phyloP scores from a whole-genome alignment of 2,797 vertebrate species.

The Anniella stebbinsi region DNA sequence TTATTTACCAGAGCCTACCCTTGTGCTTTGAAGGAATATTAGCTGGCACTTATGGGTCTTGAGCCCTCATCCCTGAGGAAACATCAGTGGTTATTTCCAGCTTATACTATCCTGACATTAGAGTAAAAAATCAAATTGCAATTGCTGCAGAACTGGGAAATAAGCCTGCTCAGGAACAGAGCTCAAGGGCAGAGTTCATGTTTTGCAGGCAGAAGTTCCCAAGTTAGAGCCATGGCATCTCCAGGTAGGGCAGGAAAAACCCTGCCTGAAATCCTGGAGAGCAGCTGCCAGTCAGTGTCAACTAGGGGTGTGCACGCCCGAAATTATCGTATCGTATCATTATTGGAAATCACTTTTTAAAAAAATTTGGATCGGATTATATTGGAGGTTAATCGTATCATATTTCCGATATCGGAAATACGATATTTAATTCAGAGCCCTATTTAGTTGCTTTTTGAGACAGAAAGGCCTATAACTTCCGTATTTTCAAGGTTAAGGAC shows the following conservation, averaged over 20 bases:
- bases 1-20: slow-evolving; percentile 9
- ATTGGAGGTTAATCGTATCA: no score
- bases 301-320: no score
- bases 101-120: background rate
- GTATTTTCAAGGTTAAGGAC: no score
- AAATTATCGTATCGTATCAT: no score
- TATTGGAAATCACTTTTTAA: no score
- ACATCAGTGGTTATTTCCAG: background rate
- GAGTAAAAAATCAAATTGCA: background rate
- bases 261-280: background rate
- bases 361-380: no score
- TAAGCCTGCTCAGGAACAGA: background rate
- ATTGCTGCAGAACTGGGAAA: background rate
- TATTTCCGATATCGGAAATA: no score
- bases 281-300: no score
- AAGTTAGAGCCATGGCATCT: background rate
- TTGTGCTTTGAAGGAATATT: background rate
- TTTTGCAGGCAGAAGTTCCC: background rate
- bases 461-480: no score
- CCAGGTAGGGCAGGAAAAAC: background rate
- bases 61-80: background rate
- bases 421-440: no score
- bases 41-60: background rate
- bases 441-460: no score
- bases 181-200: background rate